phyloP scores from a whole-genome alignment of 2,888 invertebrate species.

The Andrena camellia region DNA sequence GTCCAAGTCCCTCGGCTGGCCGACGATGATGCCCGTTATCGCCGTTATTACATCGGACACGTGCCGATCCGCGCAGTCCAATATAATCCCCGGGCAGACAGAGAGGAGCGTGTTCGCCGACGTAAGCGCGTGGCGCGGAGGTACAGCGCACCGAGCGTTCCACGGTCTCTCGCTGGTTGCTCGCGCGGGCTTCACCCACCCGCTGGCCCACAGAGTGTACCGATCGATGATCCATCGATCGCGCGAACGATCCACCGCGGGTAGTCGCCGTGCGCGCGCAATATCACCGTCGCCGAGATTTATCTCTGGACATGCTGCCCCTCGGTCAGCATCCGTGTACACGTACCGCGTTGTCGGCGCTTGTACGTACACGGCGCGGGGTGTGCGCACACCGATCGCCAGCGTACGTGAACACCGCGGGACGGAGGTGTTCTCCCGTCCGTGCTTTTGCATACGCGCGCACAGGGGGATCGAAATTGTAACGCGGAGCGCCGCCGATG shows the following conservation, averaged over 20 bases:
- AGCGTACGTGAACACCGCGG: constrained; percentile 14
- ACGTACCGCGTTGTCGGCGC: constrained; percentile 46
- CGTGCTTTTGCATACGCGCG: background rate
- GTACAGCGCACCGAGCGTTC: constrained; percentile 25
- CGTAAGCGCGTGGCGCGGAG: constrained; percentile 29
- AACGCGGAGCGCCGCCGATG: constrained; percentile 20
- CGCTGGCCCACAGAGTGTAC: constrained; percentile 53
- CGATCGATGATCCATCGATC: constrained; percentile 74
- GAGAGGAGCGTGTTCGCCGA: background rate
- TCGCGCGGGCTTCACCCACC: constrained; percentile 62
- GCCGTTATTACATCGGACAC: constrained; percentile 60
- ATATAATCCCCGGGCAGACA: constrained; percentile 48
- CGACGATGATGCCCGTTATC: constrained; percentile 56
- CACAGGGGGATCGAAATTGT: constrained; percentile 27
- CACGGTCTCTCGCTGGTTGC: constrained; percentile 18
- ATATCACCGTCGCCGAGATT: constrained; percentile 65
- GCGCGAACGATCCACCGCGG: constrained; percentile 71
- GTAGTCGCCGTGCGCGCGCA: constrained; percentile 55
- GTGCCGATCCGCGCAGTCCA: constrained; percentile 49
- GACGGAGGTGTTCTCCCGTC: background rate
- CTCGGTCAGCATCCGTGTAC: constrained; percentile 63
- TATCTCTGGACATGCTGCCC: constrained; percentile 61
- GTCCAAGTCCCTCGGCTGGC: background rate
- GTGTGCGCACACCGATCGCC: constrained; percentile 14
- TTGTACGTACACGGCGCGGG: constrained; percentile 51